Evolutionary conservation across 1,140 invertebrate species (phyloP), one percentile per base, ranked within the genome.

Genomic region (Macrostomum lignano): DNA sequence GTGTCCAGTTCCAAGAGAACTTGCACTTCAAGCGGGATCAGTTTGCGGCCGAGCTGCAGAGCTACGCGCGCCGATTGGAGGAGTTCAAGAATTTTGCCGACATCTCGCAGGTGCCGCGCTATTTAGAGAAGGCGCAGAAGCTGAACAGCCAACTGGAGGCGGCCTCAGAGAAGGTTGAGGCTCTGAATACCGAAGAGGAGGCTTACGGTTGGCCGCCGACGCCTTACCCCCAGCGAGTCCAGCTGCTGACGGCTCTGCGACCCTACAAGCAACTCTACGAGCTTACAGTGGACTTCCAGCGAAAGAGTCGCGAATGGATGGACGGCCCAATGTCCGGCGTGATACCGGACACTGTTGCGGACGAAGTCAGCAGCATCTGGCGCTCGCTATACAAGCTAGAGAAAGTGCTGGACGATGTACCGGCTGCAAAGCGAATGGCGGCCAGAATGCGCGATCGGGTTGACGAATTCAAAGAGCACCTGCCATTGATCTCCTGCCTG

Each of bases 181-280:
- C 68, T 35, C 82, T 91, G 42, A 93, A 93, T 51, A 69, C 70
- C 46, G 82, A 93, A 50, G 84, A 93, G 51, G 63, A 67, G 38
- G 66, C 77, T 20, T 91, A 79, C 51, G 72, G 69, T 9, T 88
- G 75, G 71, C 71, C 84, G 48, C 49, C 70, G 7, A 79, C 79
- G 0, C 67, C 74, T 34, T 91, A 91, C 66, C 77, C 79, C 1
- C 60, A 73, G 36, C 63, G 79, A 36, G 74, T 67, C 44, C 46
- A 64, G 42, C 65, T 68, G 31, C 42, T 54, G 20, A 50, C 47
- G 35, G 49, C 40, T 14, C 44, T 60, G 4, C 52, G 50, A 25
- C 81, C 84, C 0, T 93, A 72, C 49, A 73, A 81, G 46, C 72
- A 71, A 44, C 61, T 93, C 2, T 93, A 78, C 47, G 77, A 86